phyloP scores from a whole-genome alignment of 35 echinoderm and acorn worm genomes.

The Ptychodera flava region DNA sequence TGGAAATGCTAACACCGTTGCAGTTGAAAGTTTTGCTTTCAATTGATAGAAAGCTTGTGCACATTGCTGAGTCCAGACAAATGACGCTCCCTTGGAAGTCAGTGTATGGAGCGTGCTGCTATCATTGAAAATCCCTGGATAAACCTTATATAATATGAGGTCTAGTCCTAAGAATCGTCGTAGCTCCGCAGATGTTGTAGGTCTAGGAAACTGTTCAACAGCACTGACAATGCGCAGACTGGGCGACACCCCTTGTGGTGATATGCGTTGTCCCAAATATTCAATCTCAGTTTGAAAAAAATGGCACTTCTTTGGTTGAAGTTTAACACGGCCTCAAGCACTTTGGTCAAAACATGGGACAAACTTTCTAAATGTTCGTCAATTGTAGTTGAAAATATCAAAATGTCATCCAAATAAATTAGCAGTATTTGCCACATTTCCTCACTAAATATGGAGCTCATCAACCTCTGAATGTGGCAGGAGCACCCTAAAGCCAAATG shows the following conservation, averaged over 20 bases:
- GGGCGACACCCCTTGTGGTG: not conserved
- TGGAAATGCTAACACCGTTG: slow-evolving; percentile 28
- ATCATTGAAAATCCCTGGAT: too few relatives aligned
- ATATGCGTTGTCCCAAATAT: slow-evolving; percentile 40
- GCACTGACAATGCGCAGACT: too few relatives aligned
- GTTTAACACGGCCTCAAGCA: slow-evolving; percentile 22
- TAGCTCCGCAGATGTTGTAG: too few relatives aligned
- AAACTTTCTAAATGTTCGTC: slow-evolving; percentile 35
- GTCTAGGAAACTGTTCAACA: too few relatives aligned
- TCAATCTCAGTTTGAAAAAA: slow-evolving; percentile 38
- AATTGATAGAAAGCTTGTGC: too few relatives aligned
- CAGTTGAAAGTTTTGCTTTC: not conserved
- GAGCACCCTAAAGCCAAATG: slow-evolving; percentile 35
- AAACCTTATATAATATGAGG: too few relatives aligned
- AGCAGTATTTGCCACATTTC: slow-evolving; percentile 34
- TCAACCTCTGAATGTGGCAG: slow-evolving; percentile 35
- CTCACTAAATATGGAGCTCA: not conserved
- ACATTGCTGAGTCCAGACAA: too few relatives aligned
- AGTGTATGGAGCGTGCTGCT: too few relatives aligned
- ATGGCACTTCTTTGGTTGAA: slow-evolving; percentile 46
- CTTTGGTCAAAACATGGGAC: slow-evolving; percentile 16
- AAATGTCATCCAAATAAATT: slow-evolving; percentile 58
- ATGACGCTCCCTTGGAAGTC: too few relatives aligned
- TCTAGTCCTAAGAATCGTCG: too few relatives aligned
- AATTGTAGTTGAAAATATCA: slow-evolving; percentile 22